Evolutionary conservation across 2,113 vertebrate species (phyloP).

Genomic region (Fukomys damarensis): DNA sequence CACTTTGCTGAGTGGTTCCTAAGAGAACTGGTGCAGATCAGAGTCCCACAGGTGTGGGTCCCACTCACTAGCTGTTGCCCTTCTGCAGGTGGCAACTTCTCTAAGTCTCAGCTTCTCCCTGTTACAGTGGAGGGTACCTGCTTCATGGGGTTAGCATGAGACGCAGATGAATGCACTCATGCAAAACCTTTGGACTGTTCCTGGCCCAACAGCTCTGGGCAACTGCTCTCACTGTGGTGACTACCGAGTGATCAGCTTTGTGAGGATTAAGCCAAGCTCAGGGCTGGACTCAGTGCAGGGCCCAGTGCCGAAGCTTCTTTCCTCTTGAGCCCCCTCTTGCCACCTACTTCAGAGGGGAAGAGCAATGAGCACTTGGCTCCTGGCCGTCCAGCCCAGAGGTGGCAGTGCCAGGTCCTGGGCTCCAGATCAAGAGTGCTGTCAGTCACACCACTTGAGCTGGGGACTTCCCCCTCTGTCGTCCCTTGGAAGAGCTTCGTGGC

Average conservation of each 20-base stretch:
- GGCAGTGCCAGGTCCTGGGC: background rate
- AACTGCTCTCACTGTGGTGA: too few species aligned
- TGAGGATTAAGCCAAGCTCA: background rate
- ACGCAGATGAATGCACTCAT: accelerated
- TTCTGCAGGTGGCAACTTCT: background rate
- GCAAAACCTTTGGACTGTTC: accelerated
- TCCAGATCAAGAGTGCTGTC: background rate
- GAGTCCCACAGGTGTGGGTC: background rate
- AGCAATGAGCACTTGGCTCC: accelerated
- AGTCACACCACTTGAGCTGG: background rate
- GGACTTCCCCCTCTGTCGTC: background rate
- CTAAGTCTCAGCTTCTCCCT: background rate
- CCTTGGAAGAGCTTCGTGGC: background rate
- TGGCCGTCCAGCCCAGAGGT: background rate
- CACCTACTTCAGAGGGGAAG: background rate
- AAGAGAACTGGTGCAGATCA: background rate
- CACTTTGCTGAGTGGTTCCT: background rate
- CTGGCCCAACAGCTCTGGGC: accelerated
- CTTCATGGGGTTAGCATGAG: background rate
- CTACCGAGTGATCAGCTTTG: background rate
- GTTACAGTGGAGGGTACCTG: accelerated
- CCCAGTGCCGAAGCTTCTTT: background rate
- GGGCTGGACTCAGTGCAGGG: background rate
- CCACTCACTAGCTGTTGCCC: background rate
- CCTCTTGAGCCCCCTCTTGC: background rate